These are phyloP conservation scores for Turdus rufiventris DNA, from an alignment of 2,113 vertebrate species.

Conservation along the genomic window DNA sequence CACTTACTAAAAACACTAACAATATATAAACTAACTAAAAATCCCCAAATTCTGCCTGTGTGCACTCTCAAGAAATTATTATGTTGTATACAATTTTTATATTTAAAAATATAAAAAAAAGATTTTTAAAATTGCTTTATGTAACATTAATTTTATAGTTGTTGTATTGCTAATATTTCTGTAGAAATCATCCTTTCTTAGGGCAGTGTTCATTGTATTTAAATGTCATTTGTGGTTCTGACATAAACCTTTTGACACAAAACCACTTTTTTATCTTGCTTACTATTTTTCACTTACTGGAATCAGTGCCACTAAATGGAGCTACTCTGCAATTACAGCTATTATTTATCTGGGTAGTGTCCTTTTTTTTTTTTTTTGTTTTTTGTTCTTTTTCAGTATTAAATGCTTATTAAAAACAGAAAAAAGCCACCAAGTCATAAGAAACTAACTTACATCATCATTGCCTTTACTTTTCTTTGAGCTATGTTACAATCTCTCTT, in stretches of 20 bases:
- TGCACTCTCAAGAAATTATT: not conserved
- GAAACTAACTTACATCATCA: not conserved
- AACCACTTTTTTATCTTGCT: not conserved
- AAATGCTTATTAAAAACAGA: not conserved
- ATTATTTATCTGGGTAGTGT: not conserved
- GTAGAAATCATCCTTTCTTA: not conserved
- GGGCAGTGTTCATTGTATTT: not conserved
- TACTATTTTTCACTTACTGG: not conserved
- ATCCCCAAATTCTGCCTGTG: not conserved
- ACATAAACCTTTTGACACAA: not conserved
- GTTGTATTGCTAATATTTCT: not conserved
- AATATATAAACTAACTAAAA: not conserved
- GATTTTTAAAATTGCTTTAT: not conserved
- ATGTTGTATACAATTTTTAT: not conserved
- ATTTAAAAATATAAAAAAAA: not conserved
- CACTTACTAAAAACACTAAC: not conserved
- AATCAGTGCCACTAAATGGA: not conserved
- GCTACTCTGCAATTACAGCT: not conserved
- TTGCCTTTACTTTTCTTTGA: not conserved
- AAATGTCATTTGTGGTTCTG: not conserved
- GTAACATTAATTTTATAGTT: not conserved
- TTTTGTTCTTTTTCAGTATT: not conserved
- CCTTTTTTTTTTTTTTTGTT: rapidly evolving
- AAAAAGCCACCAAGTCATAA: not conserved
- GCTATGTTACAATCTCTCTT: not conserved